Base-by-base conservation (phyloP, 23 tunicate species). In the Halocynthia roretzi region DNA sequence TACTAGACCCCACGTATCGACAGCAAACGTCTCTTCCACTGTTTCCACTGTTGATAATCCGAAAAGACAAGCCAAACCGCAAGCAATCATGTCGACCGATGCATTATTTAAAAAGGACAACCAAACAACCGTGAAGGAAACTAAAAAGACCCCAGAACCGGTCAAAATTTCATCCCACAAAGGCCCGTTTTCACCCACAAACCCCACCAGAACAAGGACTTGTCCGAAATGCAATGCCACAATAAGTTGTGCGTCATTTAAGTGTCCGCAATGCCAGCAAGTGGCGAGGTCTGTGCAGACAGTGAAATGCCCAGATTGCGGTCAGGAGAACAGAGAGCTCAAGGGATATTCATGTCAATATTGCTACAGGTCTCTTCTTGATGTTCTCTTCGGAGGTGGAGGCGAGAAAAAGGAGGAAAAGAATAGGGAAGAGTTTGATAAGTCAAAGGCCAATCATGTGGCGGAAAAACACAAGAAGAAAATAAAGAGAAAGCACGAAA, bases 161-260 rank as follows among this genome's bases (percentile, higher is more conserved):
- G n/a, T 44, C 8, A 71, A 71, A 50, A 8, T 10, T 21, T 53
- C 12, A 52, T 0, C 57, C 12, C 55, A 71, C 6, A 71, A 51
- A 51, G 56, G 10, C 0, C 78, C 78, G 63, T 74, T 74, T 54
- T 74, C 78, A 7, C 23, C 78, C 11, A 8, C 56, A 8, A 74
- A 74, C 22, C 71, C 31, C 62, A 40, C 77, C 62, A 11, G 81
- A 62, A 77, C 81, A 6, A 62, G 63, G 44, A 49, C 72, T 56
- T 89, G 96, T 67, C 88, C 84, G 19, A 87, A 84, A 31, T 89
- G 96, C 51, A 83, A 84, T 2, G 96, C 79, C 68, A 60, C 83
- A 12, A 84, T 89, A 80, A 70, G 78, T 8, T 79, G 78, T 54
- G 78, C 84, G 8, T 80, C 83, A 75, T 84, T 89, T 58, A 69